phyloP scores from a whole-genome alignment of 2,888 invertebrate species.

The Harpagoxenus sublaevis region DNA sequence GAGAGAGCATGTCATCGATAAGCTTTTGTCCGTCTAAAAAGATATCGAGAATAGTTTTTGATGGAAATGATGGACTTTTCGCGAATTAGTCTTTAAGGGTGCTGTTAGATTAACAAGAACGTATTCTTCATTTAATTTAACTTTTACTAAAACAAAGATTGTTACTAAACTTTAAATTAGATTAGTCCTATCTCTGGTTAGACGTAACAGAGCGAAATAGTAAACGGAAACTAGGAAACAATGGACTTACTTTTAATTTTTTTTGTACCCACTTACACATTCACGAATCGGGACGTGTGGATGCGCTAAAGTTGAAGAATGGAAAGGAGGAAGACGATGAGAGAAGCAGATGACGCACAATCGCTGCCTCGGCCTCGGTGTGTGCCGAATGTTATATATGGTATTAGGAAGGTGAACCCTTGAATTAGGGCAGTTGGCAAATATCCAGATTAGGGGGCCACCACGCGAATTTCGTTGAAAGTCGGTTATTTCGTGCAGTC shows the following conservation, averaged over 20 bases:
- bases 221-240: background rate
- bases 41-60: background rate
- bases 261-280: background rate
- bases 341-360: slow-evolving; percentile 33
- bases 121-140: background rate
- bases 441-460: slow-evolving; percentile 46
- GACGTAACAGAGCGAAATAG: background rate
- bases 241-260: background rate
- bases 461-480: slow-evolving; percentile 39
- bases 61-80: background rate
- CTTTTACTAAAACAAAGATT: background rate
- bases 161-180: background rate
- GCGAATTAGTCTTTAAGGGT: background rate
- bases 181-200: background rate
- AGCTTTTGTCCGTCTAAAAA: background rate
- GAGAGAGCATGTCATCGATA: background rate
- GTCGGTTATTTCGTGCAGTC: slow-evolving; percentile 32
- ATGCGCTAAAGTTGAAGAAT: background rate
- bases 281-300: background rate
- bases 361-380: slow-evolving; percentile 34
- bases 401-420: slow-evolving; percentile 44
- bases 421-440: slow-evolving; percentile 55
- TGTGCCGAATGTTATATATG: slow-evolving; percentile 24
- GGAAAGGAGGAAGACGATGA: slow-evolving; percentile 4
- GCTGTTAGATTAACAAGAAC: background rate